phyloP scores from a whole-genome alignment of 2,888 invertebrate species.

The Leptodirus hochenwartii region DNA sequence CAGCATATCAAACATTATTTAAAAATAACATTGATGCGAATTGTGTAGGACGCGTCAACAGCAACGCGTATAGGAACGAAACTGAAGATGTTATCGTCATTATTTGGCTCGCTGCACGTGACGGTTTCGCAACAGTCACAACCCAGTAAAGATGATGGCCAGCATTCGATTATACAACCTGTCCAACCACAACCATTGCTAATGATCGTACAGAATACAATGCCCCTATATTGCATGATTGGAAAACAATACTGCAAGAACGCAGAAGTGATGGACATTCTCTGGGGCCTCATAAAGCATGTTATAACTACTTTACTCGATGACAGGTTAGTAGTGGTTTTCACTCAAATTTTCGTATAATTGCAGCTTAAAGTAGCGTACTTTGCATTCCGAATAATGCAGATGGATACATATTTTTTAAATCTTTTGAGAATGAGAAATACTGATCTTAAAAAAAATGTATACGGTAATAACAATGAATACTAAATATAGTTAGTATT shows the following conservation, averaged over 20 bases:
- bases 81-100: slow-evolving; percentile 43
- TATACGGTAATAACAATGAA: too few species aligned
- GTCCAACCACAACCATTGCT: slow-evolving; percentile 32
- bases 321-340: too few species aligned
- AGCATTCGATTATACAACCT: slow-evolving; percentile 9
- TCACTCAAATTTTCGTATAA: too few species aligned
- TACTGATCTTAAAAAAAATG: too few species aligned
- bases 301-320: slow-evolving; percentile 52
- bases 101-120: slow-evolving; percentile 38
- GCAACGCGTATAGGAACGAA: slow-evolving; percentile 37
- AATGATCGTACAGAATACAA: slow-evolving; percentile 37
- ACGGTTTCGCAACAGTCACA: slow-evolving; percentile 6
- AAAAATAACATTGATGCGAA: too few species aligned
- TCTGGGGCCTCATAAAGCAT: slow-evolving; percentile 57
- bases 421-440: too few species aligned
- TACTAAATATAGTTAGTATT: too few species aligned
- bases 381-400: too few species aligned
- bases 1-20: too few species aligned
- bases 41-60: slow-evolving; percentile 27
- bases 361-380: too few species aligned
- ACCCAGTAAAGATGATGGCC: slow-evolving; percentile 10
- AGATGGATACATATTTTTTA: too few species aligned
- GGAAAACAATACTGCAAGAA: slow-evolving; percentile 44
- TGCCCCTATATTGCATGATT: slow-evolving; percentile 42
- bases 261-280: slow-evolving; percentile 42